phyloP scores from a whole-genome alignment of 1,140 invertebrate species.

The Drosophila nigrodunni region DNA sequence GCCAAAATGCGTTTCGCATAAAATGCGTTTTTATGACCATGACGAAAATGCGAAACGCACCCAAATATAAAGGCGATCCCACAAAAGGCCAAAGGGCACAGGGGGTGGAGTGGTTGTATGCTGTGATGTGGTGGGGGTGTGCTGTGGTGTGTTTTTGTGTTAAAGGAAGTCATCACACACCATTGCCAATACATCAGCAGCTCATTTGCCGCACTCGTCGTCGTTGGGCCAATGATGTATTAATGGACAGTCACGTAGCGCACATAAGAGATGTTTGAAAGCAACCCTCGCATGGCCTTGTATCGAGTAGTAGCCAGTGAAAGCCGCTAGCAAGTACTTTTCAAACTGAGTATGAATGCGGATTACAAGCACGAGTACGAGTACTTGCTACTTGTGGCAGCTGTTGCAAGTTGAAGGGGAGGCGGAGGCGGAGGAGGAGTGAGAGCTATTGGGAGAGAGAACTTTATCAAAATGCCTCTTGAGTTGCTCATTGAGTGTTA shows the following conservation, averaged over 20 bases:
- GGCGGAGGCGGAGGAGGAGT: neutral
- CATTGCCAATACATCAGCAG: conserved; percentile 59
- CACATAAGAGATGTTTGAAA: conserved; percentile 68
- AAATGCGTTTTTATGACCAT: conserved; percentile 81
- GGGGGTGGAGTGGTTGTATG: neutral
- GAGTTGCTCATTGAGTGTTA: conserved; percentile 74
- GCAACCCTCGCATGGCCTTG: conserved; percentile 69
- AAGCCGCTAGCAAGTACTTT: neutral
- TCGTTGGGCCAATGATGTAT: conserved; percentile 64
- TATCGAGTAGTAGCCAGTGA: conserved; percentile 31
- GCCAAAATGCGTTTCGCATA: conserved; percentile 81
- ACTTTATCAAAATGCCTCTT: conserved; percentile 39
- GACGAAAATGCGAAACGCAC: conserved; percentile 68
- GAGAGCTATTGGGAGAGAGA: neutral
- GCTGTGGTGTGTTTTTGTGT: conserved; percentile 4
- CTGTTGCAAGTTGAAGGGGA: conserved; percentile 36
- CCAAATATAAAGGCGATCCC: conserved; percentile 48
- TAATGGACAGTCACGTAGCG: conserved; percentile 77
- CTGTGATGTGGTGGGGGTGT: neutral
- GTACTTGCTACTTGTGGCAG: conserved; percentile 12
- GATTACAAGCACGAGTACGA: conserved; percentile 22
- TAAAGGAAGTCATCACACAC: conserved; percentile 27
- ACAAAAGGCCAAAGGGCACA: conserved; percentile 32
- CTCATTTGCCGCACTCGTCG: conserved; percentile 22
- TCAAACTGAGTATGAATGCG: conserved; percentile 20